A percentile compares a stretch with the other conserved stretches of the same genome.
phyloP scores from a whole-genome alignment of 2,113 vertebrate genomes.

The Gnathonemus echidnorhynchus region DNA sequence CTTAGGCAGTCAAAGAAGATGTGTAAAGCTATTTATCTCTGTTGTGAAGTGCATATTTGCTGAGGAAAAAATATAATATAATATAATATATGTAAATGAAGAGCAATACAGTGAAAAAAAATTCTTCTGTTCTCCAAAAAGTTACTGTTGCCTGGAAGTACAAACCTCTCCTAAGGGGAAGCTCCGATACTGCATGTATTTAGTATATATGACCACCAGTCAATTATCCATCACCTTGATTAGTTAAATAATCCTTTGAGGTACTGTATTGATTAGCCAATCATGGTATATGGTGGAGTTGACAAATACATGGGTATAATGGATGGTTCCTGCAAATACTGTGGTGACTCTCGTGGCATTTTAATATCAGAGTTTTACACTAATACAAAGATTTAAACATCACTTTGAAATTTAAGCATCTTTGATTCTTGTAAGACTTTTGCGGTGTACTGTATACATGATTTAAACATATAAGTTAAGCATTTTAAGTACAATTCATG shows the following conservation, averaged over 20 bases:
- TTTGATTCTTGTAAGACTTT: background rate
- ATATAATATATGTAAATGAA: background rate
- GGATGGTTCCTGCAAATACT: background rate
- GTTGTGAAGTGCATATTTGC: background rate
- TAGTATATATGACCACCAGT: background rate
- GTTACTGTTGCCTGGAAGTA: background rate
- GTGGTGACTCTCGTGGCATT: background rate
- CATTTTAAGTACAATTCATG: background rate
- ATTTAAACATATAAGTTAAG: background rate
- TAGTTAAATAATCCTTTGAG: no score
- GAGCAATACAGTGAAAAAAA: background rate
- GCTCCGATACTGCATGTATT: background rate
- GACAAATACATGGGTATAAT: background rate
- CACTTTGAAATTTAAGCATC: background rate
- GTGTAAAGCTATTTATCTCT: background rate
- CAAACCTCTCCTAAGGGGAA: background rate
- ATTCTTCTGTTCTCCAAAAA: background rate
- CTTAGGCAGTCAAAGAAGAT: background rate
- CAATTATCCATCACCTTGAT: no score
- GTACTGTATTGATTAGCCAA: background rate
- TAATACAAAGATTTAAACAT: background rate
- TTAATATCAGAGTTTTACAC: background rate
- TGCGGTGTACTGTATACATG: background rate
- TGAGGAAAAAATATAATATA: background rate
- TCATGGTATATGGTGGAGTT: background rate